A percentile compares a stretch with the other conserved stretches of the same genome.
These are phyloP conservation scores for Centropristis striata DNA, from an alignment of 2,113 vertebrate genomes.

Conservation along the genomic window DNA sequence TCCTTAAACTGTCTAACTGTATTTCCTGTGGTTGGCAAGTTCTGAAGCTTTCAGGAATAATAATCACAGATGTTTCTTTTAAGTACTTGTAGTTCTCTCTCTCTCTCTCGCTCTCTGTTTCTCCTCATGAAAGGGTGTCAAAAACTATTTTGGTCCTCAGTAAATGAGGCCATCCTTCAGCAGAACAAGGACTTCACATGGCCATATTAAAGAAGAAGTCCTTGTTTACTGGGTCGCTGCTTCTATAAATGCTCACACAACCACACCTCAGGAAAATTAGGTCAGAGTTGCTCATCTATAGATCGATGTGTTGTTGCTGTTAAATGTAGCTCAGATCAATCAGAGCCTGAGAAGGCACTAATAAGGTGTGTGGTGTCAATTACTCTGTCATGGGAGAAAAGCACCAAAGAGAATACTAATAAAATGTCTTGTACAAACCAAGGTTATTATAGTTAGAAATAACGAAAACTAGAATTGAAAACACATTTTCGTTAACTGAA, in stretches of 20 bases:
- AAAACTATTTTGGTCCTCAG: slow-evolving; percentile 52
- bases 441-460: too few relatives aligned
- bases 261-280: slow-evolving; percentile 44
- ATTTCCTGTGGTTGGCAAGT: neutral
- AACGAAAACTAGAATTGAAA: too few relatives aligned
- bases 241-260: slow-evolving; percentile 39
- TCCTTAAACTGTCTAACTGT: neutral
- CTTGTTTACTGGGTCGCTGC: slow-evolving; percentile 21
- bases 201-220: slow-evolving; percentile 25
- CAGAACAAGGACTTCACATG: slow-evolving; percentile 39
- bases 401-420: neutral
- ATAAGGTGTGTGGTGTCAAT: neutral
- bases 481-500: too few relatives aligned
- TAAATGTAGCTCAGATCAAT: slow-evolving; percentile 33
- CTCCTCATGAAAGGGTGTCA: slow-evolving; percentile 54
- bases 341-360: slow-evolving; percentile 2
- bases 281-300: slow-evolving; percentile 29
- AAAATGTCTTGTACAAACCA: neutral
- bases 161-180: slow-evolving; percentile 69
- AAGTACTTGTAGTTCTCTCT: neutral
- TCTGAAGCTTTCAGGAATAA: neutral
- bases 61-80: neutral
- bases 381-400: neutral
- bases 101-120: too few relatives aligned
- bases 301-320: neutral